phyloP scores from a whole-genome alignment of 53 echinoderm and acorn worm genomes.

The Zoroaster sp. region DNA sequence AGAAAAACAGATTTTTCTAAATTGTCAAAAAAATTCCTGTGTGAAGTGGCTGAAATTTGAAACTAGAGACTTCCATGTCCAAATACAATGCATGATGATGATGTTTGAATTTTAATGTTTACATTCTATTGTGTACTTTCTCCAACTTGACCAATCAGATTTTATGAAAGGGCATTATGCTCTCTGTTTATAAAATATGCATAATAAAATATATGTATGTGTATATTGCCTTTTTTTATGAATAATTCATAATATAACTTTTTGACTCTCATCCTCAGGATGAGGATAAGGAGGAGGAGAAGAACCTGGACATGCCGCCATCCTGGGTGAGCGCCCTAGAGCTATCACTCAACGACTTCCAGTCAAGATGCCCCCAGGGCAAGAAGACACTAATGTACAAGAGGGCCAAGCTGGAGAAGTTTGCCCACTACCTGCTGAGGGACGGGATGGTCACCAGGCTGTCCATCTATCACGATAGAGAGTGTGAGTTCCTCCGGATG shows the following conservation, averaged over 20 bases:
- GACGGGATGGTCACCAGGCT: constrained; percentile 91
- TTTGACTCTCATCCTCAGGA: constrained; percentile 61
- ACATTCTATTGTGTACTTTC: too few relatives aligned
- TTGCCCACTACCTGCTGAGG: constrained; percentile 89
- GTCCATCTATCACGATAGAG: constrained; percentile 82
- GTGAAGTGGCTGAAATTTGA: too few relatives aligned
- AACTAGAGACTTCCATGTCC: too few relatives aligned
- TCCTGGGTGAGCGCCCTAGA: constrained; percentile 88
- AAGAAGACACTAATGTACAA: constrained; percentile 92
- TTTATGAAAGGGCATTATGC: too few relatives aligned
- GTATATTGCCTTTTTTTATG: too few relatives aligned
- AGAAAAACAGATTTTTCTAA: too few relatives aligned
- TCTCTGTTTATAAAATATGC: too few relatives aligned
- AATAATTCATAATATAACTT: neutral
- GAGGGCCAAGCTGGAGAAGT: constrained; percentile 96
- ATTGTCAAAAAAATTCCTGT: too few relatives aligned
- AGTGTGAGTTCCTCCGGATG: constrained; percentile 69
- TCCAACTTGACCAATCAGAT: too few relatives aligned
- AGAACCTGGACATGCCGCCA: constrained; percentile 94
- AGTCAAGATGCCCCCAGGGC: constrained; percentile 94
- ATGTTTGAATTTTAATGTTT: too few relatives aligned
- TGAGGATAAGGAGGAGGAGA: constrained; percentile 95
- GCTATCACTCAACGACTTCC: constrained; percentile 86
- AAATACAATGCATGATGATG: too few relatives aligned
- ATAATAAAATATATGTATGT: too few relatives aligned